phyloP scores from a whole-genome alignment of 2,888 invertebrate genomes.

The Melieria picta region DNA sequence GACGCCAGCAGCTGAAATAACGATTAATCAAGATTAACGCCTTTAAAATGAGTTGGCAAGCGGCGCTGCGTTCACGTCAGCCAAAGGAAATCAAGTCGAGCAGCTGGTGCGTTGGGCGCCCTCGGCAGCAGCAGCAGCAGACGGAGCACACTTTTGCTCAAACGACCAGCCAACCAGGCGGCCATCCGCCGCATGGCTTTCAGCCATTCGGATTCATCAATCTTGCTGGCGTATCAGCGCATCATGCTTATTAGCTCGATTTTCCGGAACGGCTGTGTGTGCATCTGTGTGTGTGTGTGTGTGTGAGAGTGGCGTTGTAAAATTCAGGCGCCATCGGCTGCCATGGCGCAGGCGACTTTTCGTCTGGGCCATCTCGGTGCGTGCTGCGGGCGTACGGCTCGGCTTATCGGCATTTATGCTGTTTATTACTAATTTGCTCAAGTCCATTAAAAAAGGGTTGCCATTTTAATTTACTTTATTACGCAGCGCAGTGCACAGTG shows the following conservation, averaged over 20 bases:
- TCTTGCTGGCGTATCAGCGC: not conserved
- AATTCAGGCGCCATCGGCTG: too few species aligned
- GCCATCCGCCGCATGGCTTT: too few species aligned
- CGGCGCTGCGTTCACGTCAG: not conserved
- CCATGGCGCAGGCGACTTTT: too few species aligned
- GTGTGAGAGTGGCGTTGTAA: too few species aligned
- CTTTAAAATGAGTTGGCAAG: constrained; percentile 7
- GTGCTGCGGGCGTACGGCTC: too few species aligned
- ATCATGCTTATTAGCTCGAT: constrained; percentile 3
- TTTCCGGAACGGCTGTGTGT: not conserved
- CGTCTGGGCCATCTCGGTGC: too few species aligned
- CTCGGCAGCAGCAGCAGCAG: not conserved
- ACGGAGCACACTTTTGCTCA: not conserved
- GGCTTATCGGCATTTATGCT: too few species aligned
- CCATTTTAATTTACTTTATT: constrained; percentile 7
- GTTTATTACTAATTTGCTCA: constrained; percentile 1
- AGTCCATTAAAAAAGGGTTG: constrained; percentile 20
- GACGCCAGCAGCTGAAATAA: constrained; percentile 12
- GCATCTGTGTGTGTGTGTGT: too few species aligned
- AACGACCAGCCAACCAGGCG: not conserved
- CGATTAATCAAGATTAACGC: constrained; percentile 25
- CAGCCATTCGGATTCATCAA: not conserved
- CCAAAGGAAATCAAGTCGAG: not conserved
- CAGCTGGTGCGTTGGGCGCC: not conserved
- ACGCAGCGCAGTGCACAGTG: not conserved